phyloP scores from a whole-genome alignment of 1,140 invertebrate genomes.

The Eriocheir sinensis region DNA sequence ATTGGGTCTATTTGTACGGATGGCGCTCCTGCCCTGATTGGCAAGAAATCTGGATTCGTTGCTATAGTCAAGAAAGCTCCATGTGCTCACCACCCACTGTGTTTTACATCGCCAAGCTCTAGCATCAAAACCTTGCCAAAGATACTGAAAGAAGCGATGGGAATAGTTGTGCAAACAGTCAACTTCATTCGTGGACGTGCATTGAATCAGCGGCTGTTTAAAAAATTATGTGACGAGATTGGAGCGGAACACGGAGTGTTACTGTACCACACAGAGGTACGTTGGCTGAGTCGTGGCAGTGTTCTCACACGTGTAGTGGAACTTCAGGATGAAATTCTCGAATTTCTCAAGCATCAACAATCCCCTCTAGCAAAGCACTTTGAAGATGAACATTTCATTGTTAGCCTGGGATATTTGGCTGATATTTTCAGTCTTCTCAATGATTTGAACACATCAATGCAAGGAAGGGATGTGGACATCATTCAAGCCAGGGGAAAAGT shows the following conservation, averaged over 20 bases:
- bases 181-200: slow-evolving; percentile 51
- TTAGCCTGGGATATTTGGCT: slow-evolving; percentile 76
- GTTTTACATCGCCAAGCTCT: slow-evolving; percentile 52
- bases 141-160: slow-evolving; percentile 63
- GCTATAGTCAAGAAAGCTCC: no score
- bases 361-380: slow-evolving; percentile 50
- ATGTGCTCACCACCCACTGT: no score
- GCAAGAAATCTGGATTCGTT: slow-evolving; percentile 57
- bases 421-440: slow-evolving; percentile 78
- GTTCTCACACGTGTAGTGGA: no score
- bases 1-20: slow-evolving; percentile 48
- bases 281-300: no score
- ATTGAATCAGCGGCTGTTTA: slow-evolving; percentile 74
- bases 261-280: no score
- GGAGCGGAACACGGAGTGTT: slow-evolving; percentile 44
- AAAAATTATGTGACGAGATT: slow-evolving; percentile 74
- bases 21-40: slow-evolving; percentile 48
- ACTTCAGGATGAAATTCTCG: slow-evolving; percentile 56
- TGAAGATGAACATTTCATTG: slow-evolving; percentile 72
- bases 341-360: slow-evolving; percentile 68
- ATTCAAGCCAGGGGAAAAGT: slow-evolving; percentile 45
- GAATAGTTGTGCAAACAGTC: slow-evolving; percentile 52
- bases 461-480: slow-evolving; percentile 71
- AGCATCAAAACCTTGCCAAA: slow-evolving; percentile 60
- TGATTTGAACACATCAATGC: slow-evolving; percentile 76